Percentiles rank a stretch among this genome's conserved stretches.
Evolutionary conservation across 2,888 invertebrate genomes (phyloP).

Genomic region (Hypomecis atomaria): DNA sequence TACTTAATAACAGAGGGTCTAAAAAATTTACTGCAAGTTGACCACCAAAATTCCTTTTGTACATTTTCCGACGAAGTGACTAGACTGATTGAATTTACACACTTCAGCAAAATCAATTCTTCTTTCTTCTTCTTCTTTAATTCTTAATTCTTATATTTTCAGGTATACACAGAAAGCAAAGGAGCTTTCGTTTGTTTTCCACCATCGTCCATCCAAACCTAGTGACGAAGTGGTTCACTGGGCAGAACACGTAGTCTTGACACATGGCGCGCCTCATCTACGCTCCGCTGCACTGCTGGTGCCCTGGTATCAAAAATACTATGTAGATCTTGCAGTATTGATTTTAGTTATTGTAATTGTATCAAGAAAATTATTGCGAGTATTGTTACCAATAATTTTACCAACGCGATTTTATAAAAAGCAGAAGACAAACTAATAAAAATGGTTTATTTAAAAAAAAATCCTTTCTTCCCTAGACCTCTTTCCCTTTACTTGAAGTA

Average conservation of each 20-base stretch:
- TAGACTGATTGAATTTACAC: too few relatives aligned
- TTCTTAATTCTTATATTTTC: not conserved
- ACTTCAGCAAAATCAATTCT: too few relatives aligned
- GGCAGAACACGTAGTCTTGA: slow-evolving; percentile 55
- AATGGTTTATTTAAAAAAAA: too few relatives aligned
- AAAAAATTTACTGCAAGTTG: too few relatives aligned
- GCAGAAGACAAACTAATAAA: slow-evolving; percentile 4
- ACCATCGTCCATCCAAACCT: slow-evolving; percentile 53
- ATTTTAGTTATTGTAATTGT: not conserved
- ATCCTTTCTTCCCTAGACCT: too few relatives aligned
- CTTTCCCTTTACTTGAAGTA: too few relatives aligned
- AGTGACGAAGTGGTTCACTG: slow-evolving; percentile 53
- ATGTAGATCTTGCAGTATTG: slow-evolving; percentile 47
- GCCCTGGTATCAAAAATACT: slow-evolving; percentile 58
- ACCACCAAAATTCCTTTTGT: too few relatives aligned
- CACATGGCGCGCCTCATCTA: slow-evolving; percentile 54
- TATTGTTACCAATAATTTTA: not conserved
- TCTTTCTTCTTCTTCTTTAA: too few relatives aligned
- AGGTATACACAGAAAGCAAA: slow-evolving; percentile 52
- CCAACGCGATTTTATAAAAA: not conserved
- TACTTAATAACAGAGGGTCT: too few relatives aligned
- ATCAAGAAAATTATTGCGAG: not conserved
- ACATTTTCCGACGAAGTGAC: too few relatives aligned
- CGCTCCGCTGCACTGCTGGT: slow-evolving; percentile 53
- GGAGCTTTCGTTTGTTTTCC: slow-evolving; percentile 53